Evolutionary conservation across 92 coral and sea anemone genomes (phyloP), one percentile per base, ranked within the genome.

Genomic region (Plumapathes pennacea): DNA sequence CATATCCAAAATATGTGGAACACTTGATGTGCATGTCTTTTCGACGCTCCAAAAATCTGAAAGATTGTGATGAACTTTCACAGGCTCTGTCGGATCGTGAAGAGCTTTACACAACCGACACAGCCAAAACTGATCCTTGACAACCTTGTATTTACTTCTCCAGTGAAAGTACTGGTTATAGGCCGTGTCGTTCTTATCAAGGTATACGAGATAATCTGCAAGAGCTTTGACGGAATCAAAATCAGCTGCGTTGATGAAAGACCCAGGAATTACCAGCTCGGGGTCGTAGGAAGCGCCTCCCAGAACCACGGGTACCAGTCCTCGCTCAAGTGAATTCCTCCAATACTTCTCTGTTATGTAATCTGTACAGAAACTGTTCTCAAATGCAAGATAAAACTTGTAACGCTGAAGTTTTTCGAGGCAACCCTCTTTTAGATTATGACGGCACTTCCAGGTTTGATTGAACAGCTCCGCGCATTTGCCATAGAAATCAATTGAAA

Each of bases 261-360:
- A 82, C 14, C 83, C 78, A 31, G 83, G 88, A 19, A 76, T 62
- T 2, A 73, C 83, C n/a, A 77, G 40, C 27, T 68, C 66, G 4
- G 60, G 2, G 3, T 55, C 42, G 37, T 82, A 69, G 8, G 47
- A 62, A 4, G 74, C 84, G 1, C 83, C 83, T 0, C 80, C 84
- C 75, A 82, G 62, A 3, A 76, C 84, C 5, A 82, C 54, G 24
- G 89, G 89, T 10, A 82, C 84, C 12, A 80, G 50, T 2, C 70
- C 76, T 8, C 47, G 10, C 25, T 56, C 20, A 2, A 80, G 46
- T 20, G 49, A 39, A 60, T 60, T 60, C 54, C 32, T 21, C 79
- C 84, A 82, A 38, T 76, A 82, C 32, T 76, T 82, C 69, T 82
- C 84, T 0, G 89, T 82, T 23, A 82, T 50, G 37, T 82, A 82